These are phyloP conservation scores for Athalia circularis DNA, from an alignment of 2,888 invertebrate species.

Conservation along the genomic window DNA sequence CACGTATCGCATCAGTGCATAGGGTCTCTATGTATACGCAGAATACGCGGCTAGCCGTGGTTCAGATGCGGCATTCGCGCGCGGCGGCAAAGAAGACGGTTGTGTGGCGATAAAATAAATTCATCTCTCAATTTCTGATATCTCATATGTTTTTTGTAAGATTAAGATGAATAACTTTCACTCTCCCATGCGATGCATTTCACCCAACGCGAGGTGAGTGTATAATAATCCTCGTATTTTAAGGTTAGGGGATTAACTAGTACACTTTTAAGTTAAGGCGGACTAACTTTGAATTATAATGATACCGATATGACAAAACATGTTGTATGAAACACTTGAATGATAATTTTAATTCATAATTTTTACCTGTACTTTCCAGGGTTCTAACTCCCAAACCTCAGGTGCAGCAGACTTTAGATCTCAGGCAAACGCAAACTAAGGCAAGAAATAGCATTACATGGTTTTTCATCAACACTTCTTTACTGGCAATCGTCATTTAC, in stretches of 20 bases:
- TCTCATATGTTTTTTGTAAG: not conserved
- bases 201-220: conserved; percentile 67
- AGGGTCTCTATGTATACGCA: too few species aligned
- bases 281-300: too few species aligned
- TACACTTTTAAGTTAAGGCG: too few species aligned
- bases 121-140: not conserved
- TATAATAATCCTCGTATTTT: conserved; percentile 10
- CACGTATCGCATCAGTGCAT: too few species aligned
- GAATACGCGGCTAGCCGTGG: not conserved
- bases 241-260: not conserved
- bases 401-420: conserved; percentile 76
- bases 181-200: conserved; percentile 68
- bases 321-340: not conserved
- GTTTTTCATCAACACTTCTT: conserved; percentile 77
- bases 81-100: too few species aligned
- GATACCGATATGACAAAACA: not conserved
- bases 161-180: conserved; percentile 65
- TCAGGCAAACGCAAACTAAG: conserved; percentile 76
- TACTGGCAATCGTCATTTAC: conserved; percentile 77
- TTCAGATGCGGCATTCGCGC: too few species aligned
- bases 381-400: conserved; percentile 72
- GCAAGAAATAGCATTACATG: conserved; percentile 77
- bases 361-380: conserved; percentile 50
- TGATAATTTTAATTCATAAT: not conserved
- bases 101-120: not conserved